Evolutionary conservation across 2,113 vertebrate genomes (phyloP).

Genomic region (Glareola pratincola): DNA sequence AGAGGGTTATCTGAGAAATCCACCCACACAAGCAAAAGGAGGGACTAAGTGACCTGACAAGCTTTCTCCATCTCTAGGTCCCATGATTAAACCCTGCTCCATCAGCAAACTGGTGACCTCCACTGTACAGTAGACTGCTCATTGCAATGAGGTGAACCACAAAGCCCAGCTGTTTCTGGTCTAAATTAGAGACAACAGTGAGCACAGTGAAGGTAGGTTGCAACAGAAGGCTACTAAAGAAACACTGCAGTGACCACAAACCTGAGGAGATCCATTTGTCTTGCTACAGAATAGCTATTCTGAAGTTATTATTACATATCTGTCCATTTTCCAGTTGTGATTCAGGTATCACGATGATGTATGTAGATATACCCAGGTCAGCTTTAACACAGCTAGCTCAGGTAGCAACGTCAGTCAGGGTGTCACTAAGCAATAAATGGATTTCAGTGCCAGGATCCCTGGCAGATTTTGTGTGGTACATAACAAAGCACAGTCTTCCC

Average conservation of each 20-base stretch:
- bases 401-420: neutral
- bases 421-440: neutral
- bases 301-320: neutral
- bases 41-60: neutral
- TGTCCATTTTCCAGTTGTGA: neutral
- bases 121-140: neutral
- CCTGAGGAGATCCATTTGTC: neutral
- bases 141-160: neutral
- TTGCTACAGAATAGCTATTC: neutral
- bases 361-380: neutral
- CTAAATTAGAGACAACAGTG: neutral
- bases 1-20: neutral
- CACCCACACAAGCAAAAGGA: neutral
- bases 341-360: neutral
- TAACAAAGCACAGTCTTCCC: neutral
- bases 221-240: neutral
- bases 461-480: neutral
- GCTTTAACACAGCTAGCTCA: neutral
- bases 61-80: neutral
- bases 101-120: neutral
- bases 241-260: neutral
- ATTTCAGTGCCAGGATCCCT: neutral
- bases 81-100: neutral
- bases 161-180: neutral
- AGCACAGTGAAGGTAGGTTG: neutral